Evolutionary conservation across 1,140 invertebrate genomes (phyloP).

Genomic region (Nixonia krombeini): DNA sequence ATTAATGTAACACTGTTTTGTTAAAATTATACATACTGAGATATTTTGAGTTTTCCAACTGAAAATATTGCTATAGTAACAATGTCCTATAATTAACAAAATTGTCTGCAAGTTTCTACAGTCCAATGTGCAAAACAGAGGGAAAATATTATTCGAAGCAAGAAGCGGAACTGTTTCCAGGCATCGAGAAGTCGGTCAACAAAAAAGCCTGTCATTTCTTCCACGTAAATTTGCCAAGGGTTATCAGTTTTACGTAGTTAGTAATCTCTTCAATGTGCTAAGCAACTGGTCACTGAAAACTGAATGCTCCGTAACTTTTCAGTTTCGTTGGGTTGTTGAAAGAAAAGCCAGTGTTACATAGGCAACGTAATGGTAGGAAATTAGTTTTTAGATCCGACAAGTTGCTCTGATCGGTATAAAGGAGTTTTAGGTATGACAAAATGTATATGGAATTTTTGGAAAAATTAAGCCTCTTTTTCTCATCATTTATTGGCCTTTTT

Average conservation of each 20-base stretch:
- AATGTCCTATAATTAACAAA: too few relatives aligned
- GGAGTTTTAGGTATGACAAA: slow-evolving; percentile 14
- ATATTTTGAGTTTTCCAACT: too few relatives aligned
- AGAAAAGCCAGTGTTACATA: slow-evolving; percentile 1
- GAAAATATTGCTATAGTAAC: too few relatives aligned
- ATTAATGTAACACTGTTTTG: too few relatives aligned
- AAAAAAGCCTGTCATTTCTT: slow-evolving; percentile 43
- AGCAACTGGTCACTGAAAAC: slow-evolving; percentile 18
- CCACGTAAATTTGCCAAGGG: slow-evolving; percentile 24
- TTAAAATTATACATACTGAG: too few relatives aligned
- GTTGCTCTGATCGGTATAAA: slow-evolving; percentile 15
- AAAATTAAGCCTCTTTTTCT: background rate
- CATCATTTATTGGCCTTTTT: slow-evolving; percentile 16
- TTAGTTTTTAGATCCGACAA: slow-evolving; percentile 11
- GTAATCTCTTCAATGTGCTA: slow-evolving; percentile 15
- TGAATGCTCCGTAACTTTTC: slow-evolving; percentile 15
- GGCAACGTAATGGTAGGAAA: slow-evolving; percentile 11
- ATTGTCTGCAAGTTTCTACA: too few relatives aligned
- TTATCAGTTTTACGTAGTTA: slow-evolving; percentile 32
- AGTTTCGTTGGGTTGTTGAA: background rate
- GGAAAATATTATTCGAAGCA: too few relatives aligned
- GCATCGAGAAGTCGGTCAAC: slow-evolving; percentile 19
- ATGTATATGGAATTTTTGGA: slow-evolving; percentile 20
- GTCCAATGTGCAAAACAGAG: too few relatives aligned
- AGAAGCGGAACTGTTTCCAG: slow-evolving; percentile 28